These are phyloP conservation scores for Leptinotarsa juncta DNA, from an alignment of 2,888 invertebrate genomes.

Conservation along the genomic window DNA sequence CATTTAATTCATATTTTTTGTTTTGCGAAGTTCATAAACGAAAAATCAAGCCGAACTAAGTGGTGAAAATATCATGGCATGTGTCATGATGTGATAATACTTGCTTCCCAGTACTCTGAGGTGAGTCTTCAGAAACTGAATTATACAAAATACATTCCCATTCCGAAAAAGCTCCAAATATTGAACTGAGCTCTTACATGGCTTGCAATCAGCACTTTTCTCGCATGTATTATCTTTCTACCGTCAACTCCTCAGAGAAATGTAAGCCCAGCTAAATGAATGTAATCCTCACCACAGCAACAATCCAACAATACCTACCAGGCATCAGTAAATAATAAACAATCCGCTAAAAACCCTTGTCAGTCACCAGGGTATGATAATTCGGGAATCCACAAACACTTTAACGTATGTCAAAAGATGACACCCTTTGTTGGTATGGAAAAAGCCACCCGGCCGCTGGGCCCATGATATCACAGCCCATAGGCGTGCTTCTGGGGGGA, in stretches of 20 bases:
- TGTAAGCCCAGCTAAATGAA: not conserved
- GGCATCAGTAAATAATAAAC: constrained; percentile 35
- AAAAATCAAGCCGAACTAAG: too few species aligned
- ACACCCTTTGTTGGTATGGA: constrained; percentile 57
- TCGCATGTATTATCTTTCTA: not conserved
- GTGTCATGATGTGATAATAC: too few species aligned
- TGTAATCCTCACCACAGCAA: constrained; percentile 16
- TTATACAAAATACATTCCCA: too few species aligned
- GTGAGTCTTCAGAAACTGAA: too few species aligned
- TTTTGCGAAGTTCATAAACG: too few species aligned
- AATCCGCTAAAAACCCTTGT: constrained; percentile 49
- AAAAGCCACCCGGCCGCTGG: constrained; percentile 46
- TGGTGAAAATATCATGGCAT: too few species aligned
- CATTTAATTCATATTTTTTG: too few species aligned
- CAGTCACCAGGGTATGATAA: constrained; percentile 49
- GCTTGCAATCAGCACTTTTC: not conserved
- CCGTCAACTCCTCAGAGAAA: not conserved
- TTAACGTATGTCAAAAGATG: constrained; percentile 62
- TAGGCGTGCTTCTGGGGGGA: constrained; percentile 21
- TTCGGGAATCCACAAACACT: constrained; percentile 57
- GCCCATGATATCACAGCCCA: constrained; percentile 18
- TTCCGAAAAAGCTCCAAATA: too few species aligned
- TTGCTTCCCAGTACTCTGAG: too few species aligned
- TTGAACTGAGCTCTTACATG: not conserved
- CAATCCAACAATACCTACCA: constrained; percentile 24